phyloP scores from a whole-genome alignment of 2,113 vertebrate genomes.

The Cinclus cinclus region DNA sequence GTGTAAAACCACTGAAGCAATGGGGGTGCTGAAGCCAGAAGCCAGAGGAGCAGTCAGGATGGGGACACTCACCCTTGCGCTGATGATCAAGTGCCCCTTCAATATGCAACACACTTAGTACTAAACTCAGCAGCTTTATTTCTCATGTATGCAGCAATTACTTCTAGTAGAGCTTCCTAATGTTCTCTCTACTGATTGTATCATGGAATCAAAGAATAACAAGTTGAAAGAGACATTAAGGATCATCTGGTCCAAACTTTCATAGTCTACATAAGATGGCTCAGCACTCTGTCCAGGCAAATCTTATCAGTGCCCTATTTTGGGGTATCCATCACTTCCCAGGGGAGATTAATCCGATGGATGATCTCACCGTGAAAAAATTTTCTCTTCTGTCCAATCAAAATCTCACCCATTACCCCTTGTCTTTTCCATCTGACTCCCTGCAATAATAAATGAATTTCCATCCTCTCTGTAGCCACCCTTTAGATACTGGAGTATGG shows the following conservation, averaged over 20 bases:
- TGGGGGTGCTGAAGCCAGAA: background rate
- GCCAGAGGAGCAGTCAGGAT: background rate
- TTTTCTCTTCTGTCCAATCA: background rate
- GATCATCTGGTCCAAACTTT: background rate
- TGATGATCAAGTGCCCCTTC: background rate
- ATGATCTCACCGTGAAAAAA: background rate
- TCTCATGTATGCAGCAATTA: background rate
- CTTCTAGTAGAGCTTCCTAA: background rate
- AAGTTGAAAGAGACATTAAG: background rate
- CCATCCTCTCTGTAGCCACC: background rate
- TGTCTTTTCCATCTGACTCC: background rate
- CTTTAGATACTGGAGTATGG: background rate
- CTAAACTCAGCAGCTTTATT: conserved; percentile 20
- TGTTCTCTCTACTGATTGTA: background rate
- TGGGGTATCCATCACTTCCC: background rate
- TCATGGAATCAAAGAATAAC: background rate
- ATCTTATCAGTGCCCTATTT: background rate
- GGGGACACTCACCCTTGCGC: fast-evolving
- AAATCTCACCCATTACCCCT: background rate
- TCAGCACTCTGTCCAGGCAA: background rate
- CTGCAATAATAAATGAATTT: background rate
- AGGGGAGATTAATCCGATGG: background rate
- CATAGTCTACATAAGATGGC: background rate
- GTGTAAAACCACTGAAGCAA: background rate
- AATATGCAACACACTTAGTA: background rate